Conservation (phyloP, 2,113 vertebrate genomes). For the Macheiramphus alcinus region DNA sequence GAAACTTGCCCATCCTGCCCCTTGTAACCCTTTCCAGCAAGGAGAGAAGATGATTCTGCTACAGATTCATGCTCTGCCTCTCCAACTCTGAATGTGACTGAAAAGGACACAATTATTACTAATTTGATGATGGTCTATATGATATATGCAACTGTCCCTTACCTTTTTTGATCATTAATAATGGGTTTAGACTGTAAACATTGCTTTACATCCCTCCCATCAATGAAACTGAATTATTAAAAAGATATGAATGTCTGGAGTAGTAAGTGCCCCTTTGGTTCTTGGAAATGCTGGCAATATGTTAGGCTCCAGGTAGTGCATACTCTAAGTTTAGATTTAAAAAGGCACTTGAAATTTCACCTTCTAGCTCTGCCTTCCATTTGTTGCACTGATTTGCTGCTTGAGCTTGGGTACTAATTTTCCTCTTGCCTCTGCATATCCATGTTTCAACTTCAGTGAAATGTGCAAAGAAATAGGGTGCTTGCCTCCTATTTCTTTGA, state of each 20-base stretch:
- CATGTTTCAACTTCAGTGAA: too few species aligned
- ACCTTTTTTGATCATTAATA: neutral
- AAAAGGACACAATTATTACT: neutral
- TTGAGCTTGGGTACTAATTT: neutral
- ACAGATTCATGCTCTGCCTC: neutral
- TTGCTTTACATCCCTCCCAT: neutral
- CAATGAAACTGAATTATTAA: neutral
- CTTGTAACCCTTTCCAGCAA: neutral
- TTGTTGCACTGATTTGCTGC: neutral
- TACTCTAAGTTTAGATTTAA: neutral
- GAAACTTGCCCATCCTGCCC: neutral
- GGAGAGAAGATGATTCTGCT: neutral
- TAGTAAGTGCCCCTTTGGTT: neutral
- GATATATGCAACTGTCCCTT: neutral
- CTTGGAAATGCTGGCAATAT: neutral
- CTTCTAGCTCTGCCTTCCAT: neutral
- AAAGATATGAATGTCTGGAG: neutral
- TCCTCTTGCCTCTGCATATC: neutral
- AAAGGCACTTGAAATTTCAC: neutral
- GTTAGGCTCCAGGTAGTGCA: neutral
- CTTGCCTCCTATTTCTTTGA: neutral
- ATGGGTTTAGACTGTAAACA: neutral
- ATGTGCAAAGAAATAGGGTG: neutral
- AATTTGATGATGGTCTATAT: neutral
- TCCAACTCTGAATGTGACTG: neutral